Percentiles rank a stretch among this genome's conserved stretches.
Conservation (phyloP, 1,140 invertebrate genomes). For the Diorhabda carinulata region DNA sequence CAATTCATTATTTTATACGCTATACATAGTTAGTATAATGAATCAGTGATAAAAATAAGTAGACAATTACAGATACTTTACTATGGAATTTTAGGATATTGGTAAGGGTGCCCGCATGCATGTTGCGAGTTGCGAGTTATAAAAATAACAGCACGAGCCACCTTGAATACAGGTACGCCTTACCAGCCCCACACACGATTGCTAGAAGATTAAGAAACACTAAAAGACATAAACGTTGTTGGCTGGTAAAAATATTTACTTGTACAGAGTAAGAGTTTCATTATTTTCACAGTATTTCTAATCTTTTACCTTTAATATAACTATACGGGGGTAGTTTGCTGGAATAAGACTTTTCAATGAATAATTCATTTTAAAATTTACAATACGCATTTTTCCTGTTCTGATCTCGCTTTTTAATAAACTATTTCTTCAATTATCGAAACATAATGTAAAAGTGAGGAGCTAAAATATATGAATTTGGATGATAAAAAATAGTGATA, state of each 20-base stretch:
- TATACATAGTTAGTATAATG: constrained; percentile 15
- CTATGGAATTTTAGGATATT: constrained; percentile 22
- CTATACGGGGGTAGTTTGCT: too few species aligned
- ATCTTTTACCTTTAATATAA: too few species aligned
- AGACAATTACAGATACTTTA: constrained; percentile 21
- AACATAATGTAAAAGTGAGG: too few species aligned
- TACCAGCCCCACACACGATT: neutral
- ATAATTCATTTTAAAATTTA: too few species aligned
- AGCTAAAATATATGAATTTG: too few species aligned
- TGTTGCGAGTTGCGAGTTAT: constrained; percentile 6
- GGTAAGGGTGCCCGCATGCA: constrained; percentile 20
- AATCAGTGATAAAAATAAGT: constrained; percentile 19
- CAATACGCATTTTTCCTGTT: too few species aligned
- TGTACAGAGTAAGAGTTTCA: neutral
- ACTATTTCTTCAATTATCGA: too few species aligned
- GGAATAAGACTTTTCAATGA: too few species aligned
- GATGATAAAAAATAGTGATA: too few species aligned
- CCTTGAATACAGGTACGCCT: constrained; percentile 4
- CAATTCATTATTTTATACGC: constrained; percentile 13
- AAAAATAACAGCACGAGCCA: constrained; percentile 23
- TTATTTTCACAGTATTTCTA: too few species aligned
- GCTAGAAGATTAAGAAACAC: neutral
- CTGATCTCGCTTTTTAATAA: too few species aligned
- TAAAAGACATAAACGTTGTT: neutral
- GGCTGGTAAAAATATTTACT: neutral